phyloP scores from a whole-genome alignment of 2,888 invertebrate species.

The Thyatira batis region DNA sequence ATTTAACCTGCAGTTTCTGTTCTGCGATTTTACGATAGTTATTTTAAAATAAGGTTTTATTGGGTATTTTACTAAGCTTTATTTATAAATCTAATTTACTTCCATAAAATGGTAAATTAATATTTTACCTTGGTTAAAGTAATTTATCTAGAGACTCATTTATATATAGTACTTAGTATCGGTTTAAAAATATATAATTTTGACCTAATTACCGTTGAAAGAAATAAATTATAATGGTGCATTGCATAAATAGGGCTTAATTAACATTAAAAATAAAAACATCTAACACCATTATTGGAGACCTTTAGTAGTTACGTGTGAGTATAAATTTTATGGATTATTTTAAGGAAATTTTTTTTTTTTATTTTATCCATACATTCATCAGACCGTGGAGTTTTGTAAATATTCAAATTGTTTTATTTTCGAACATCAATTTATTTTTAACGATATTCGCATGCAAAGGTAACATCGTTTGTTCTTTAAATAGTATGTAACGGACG shows the following conservation, averaged over 20 bases:
- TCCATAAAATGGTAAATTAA: too few relatives aligned
- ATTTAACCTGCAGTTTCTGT: conserved; percentile 47
- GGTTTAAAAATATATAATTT: not conserved
- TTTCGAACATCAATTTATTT: too few relatives aligned
- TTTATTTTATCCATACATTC: not conserved
- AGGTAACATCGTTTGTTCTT: too few relatives aligned
- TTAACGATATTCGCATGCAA: too few relatives aligned
- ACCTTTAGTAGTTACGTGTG: not conserved
- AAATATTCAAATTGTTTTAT: not conserved
- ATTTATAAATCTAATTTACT: too few relatives aligned
- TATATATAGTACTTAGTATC: too few relatives aligned
- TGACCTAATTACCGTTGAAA: not conserved
- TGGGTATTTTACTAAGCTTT: too few relatives aligned
- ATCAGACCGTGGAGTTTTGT: not conserved
- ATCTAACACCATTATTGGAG: not conserved
- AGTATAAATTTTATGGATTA: not conserved
- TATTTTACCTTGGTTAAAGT: too few relatives aligned
- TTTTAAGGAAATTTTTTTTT: not conserved
- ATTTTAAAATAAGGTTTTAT: too few relatives aligned
- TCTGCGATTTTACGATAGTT: conserved; percentile 18
- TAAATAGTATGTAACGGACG: too few relatives aligned
- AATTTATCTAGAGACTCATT: too few relatives aligned
- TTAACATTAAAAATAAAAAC: not conserved
- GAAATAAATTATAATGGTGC: not conserved
- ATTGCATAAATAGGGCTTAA: not conserved